Evolutionary conservation across 2,797 vertebrate genomes (phyloP), one percentile per base, ranked within the genome.

Genomic region (Macroramphosus scolopax): DNA sequence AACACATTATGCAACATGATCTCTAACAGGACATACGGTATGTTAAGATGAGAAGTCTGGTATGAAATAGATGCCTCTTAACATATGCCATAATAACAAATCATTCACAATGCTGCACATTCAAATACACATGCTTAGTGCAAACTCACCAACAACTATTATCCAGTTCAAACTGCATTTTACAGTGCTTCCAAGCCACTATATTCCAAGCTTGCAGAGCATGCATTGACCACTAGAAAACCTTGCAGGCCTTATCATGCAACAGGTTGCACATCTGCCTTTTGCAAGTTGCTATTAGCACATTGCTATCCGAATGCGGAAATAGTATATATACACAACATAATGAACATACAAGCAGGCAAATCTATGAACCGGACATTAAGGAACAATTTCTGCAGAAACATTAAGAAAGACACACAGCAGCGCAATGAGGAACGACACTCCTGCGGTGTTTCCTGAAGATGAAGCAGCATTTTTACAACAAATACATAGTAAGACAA

Each of bases 171-270:
- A n/a, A n/a, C n/a, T n/a, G n/a, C n/a, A n/a, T n/a, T n/a, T n/a
- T n/a, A 39, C 8, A 24, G 18, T 29, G 15, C 30, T 28, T 17
- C 3, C 2, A 42, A 38, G 39, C 30, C 53, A 39, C 44, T 16
- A 3, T 61, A 70, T 54, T 53, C 45, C 69, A 69, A 81, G 77
- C 69, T 59, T 44, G n/a, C n/a, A 59, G 43, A 13, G 12, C 36
- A 41, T 33, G 24, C 3, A 17, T 11, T 10, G 11, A 36, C 10
- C 37, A 54, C 57, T 33, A 16, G 28, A 17, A 1, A 39, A 37
- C 34, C 22, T 3, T 32, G 6, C 49, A 29, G 13, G n/a, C 15
- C 32, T 12, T 10, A 13, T 7, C 70, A 74, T 75, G 72, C 71
- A 46, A 28, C 17, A 6, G n/a, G n/a, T n/a, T 43, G 22, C 39